Evolutionary conservation across 2,797 vertebrate genomes (phyloP), one percentile per base, ranked within the genome.

Genomic region (Agapornis canus): DNA sequence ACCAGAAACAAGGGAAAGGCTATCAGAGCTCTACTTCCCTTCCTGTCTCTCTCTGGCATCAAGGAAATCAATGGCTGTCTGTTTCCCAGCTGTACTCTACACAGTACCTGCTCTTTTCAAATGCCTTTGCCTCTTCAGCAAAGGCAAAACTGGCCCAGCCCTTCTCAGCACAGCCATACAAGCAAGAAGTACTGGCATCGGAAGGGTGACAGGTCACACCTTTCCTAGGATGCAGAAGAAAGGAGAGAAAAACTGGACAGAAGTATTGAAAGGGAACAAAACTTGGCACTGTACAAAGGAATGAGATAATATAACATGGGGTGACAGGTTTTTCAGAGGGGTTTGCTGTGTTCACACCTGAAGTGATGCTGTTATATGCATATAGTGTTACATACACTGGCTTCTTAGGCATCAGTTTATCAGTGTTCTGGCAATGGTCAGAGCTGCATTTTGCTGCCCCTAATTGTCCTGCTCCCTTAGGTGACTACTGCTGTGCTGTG

Each of bases 311-410:
- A 4, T 0, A 18, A 42, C 25, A 16, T 0, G 42, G 26, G 25
- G 12, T 65, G 72, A 63, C 14, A 48, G 76, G 23, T 40, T 68
- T 81, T 73, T 40, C 64, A 31, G 5, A 66, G 29, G 29, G 6
- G 2, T 61, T 47, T 87, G 14, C 32, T 80, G 66, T 70, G 21
- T 54, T 42, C 57, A 15, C 26, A 20, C 23, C 82, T 61, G 54
- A 47, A 42, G 63, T 26, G 69, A 21, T 57, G 56, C 32, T 35
- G 56, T 23, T 57, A 35, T 11, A 16, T 15, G 15, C 54, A 57
- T 25, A 25, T 15, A 11, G 0, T 3, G 10, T 21, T 16, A 6
- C 2, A 8, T 5, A 19, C 21, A 0, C 19, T 2, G 4, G 18
- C 18, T 63, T 42, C 75, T 2, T 3, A 5, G 47, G 72, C 26